Base-by-base conservation (phyloP, 2,888 invertebrate species). In the Sinhomidia bicolor region DNA sequence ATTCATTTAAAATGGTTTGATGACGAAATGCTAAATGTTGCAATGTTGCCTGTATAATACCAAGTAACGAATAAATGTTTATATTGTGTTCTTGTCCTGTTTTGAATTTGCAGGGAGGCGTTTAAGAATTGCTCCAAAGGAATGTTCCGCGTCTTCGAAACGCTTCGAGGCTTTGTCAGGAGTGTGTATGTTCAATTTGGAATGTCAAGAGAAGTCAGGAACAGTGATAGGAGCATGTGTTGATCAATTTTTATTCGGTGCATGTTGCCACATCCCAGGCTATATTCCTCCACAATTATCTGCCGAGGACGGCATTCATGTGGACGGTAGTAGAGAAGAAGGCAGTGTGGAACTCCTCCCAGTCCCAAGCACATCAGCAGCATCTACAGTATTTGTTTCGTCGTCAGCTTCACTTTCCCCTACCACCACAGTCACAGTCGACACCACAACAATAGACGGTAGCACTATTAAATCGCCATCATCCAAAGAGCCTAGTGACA, bases 111-210 rank as follows among this genome's bases (percentile, higher is more conserved):
- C 80, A 89, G 89, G 89, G 51, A 81, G 92, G 83, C 89, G 91
- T 76, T 86, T 92, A 57, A 89, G 91, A 29, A 92, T 92, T 82
- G 90, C 90, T 44, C 92, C 92, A 51, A 92, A 92, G 88, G 92
- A 90, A 68, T 92, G 92, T 60, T 87, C 90, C 20, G 90, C 91
- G 26, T 88, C 89, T 10, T 90, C 91, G 51, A 85, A 81, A 79
- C 82, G 90, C 9, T 90, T 84, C 81, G 89, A 90, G 62, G 89
- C 82, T 80, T 62, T 90, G 29, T 96, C 96, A 57, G 96, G 96
- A 54, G 96, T 97, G 93, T 98, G 98, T 94, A 98, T 98, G 98
- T 98, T 98, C 94, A 98, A 98, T 94, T 97, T 97, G 93, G 97
- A 98, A 93, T 98, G 98, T 93, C 94, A 95, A 0, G 96, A 96